Evolutionary conservation across 2,888 invertebrate genomes (phyloP).

Genomic region (Caenorhabditis wallacei): DNA sequence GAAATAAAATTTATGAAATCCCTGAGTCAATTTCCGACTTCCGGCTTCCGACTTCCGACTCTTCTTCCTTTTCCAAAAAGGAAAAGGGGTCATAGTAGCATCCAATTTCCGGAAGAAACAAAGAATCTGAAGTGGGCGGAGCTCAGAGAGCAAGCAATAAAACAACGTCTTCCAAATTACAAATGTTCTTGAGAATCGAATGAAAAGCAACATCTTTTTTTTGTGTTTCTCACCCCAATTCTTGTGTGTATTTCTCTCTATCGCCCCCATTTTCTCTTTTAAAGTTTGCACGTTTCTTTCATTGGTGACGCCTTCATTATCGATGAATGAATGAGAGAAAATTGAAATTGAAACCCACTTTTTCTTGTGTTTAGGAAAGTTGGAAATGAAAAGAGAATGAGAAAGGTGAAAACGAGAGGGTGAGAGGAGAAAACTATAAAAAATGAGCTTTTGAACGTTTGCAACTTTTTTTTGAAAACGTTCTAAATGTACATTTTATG

Average conservation of each 20-base stretch:
- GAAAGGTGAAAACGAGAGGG: background rate
- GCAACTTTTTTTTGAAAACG: background rate
- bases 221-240: no score
- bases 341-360: constrained; percentile 44
- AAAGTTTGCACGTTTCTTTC: constrained; percentile 31
- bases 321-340: constrained; percentile 57
- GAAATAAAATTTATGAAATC: background rate
- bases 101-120: constrained; percentile 52
- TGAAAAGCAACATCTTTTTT: constrained; percentile 31
- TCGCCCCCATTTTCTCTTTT: background rate
- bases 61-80: background rate
- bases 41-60: background rate
- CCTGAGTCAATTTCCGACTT: background rate
- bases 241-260: no score
- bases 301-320: constrained; percentile 31
- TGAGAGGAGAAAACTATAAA: background rate
- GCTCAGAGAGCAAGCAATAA: constrained; percentile 53
- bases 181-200: no score
- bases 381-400: background rate
- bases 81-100: constrained; percentile 26
- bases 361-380: background rate
- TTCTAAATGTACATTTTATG: background rate
- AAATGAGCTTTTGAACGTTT: background rate
- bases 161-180: constrained; percentile 8
- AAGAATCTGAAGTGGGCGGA: constrained; percentile 40